A percentile compares a stretch with the other conserved stretches of the same genome.
Conservation (phyloP, 2,797 vertebrate genomes). For the Tangara arthus region DNA sequence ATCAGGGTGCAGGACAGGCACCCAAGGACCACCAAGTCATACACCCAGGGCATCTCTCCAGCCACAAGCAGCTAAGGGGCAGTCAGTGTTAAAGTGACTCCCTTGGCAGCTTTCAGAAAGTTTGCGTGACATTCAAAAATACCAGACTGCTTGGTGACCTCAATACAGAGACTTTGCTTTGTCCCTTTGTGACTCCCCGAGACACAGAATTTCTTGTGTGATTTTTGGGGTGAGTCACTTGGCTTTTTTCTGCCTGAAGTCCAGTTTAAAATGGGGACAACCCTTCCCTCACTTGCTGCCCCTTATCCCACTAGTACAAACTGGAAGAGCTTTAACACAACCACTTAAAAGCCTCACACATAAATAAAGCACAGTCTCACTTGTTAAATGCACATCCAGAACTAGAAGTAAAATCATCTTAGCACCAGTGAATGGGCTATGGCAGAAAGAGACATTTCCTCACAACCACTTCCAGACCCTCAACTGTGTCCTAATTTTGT, state of each 20-base stretch:
- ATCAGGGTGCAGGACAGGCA: background rate
- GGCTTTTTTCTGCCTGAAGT: background rate
- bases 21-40: background rate
- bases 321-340: background rate
- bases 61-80: background rate
- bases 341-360: fast-evolving
- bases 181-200: fast-evolving
- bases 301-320: background rate
- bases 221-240: background rate
- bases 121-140: background rate
- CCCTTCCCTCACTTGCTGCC: background rate
- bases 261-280: background rate
- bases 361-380: background rate
- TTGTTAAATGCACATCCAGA: background rate
- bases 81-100: fast-evolving
- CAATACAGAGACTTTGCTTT: background rate
- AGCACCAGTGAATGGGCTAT: background rate
- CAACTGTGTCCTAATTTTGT: background rate
- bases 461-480: background rate
- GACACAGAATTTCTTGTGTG: background rate
- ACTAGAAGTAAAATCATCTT: background rate
- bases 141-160: background rate
- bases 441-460: background rate
- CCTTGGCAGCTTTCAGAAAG: background rate
- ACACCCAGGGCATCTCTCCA: background rate